A percentile compares a stretch with the other conserved stretches of the same genome.
These are phyloP conservation scores for Ancistrus triradiatus DNA, from an alignment of 2,113 vertebrate species.

Conservation along the genomic window DNA sequence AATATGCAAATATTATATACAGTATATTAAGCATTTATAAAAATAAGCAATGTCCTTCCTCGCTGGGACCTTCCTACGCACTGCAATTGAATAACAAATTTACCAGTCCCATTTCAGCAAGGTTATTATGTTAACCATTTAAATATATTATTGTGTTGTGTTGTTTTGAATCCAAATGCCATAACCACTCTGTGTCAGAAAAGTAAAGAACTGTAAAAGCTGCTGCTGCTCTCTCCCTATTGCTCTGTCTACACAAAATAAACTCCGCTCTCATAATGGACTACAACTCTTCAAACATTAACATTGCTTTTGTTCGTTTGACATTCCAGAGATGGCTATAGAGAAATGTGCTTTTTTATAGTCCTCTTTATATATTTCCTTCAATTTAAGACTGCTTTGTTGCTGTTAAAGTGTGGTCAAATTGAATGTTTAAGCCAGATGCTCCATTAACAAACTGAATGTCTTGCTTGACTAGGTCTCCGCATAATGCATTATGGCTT, in stretches of 20 bases:
- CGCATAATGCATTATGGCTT: constrained; percentile 48
- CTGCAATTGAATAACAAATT: too few relatives aligned
- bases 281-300: constrained; percentile 56
- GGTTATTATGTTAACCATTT: too few relatives aligned
- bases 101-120: too few relatives aligned
- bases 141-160: too few relatives aligned
- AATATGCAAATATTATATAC: too few relatives aligned
- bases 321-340: constrained; percentile 37
- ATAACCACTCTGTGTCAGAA: too few relatives aligned
- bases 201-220: not conserved
- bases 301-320: constrained; percentile 54
- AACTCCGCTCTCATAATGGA: constrained; percentile 47
- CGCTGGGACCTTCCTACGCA: too few relatives aligned
- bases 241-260: too few relatives aligned
- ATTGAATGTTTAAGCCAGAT: constrained; percentile 55
- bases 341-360: constrained; percentile 51
- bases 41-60: too few relatives aligned
- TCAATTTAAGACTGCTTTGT: constrained; percentile 60
- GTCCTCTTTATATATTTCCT: constrained; percentile 56
- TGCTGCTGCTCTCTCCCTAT: constrained; percentile 17
- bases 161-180: too few relatives aligned
- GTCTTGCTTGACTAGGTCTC: constrained; percentile 48
- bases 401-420: constrained; percentile 53
- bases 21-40: too few relatives aligned
- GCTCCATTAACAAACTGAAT: constrained; percentile 59